phyloP scores from a whole-genome alignment of 1,140 invertebrate genomes.

The Ericerus pela region DNA sequence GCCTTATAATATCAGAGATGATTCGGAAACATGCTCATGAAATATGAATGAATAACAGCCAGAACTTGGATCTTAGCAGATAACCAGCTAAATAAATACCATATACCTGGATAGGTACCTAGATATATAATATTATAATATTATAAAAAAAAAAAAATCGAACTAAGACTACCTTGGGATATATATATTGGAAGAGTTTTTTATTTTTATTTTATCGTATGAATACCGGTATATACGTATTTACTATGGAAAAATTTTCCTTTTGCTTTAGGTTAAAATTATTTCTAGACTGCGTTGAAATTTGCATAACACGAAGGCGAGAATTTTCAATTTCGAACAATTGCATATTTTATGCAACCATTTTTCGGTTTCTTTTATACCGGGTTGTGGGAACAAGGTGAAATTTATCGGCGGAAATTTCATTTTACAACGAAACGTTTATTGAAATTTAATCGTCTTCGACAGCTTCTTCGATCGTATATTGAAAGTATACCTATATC shows the following conservation, averaged over 20 bases:
- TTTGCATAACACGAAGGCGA: background rate
- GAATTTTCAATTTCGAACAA: constrained; percentile 7
- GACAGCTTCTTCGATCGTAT: too few species aligned
- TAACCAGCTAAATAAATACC: constrained; percentile 4
- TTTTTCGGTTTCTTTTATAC: constrained; percentile 4
- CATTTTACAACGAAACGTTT: too few species aligned
- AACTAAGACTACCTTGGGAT: constrained; percentile 1
- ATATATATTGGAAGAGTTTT: constrained; percentile 1
- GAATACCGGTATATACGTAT: too few species aligned
- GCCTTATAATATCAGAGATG: constrained; percentile 10
- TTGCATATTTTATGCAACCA: constrained; percentile 8
- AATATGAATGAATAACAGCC: constrained; percentile 9
- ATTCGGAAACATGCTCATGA: constrained; percentile 11
- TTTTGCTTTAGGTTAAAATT: background rate
- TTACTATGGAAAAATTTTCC: constrained; percentile 9
- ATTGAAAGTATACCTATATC: too few species aligned
- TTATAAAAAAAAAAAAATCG: too few species aligned
- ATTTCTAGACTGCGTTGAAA: constrained; percentile 6
- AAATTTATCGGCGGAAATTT: constrained; percentile 7
- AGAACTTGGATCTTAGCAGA: constrained; percentile 2
- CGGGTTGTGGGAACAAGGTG: background rate
- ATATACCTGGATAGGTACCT: too few species aligned
- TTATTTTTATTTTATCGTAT: too few species aligned
- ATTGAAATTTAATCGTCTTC: too few species aligned
- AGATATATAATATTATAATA: too few species aligned